phyloP scores from a whole-genome alignment of 2,113 vertebrate species.

The Chloropsis cyanopogon region DNA sequence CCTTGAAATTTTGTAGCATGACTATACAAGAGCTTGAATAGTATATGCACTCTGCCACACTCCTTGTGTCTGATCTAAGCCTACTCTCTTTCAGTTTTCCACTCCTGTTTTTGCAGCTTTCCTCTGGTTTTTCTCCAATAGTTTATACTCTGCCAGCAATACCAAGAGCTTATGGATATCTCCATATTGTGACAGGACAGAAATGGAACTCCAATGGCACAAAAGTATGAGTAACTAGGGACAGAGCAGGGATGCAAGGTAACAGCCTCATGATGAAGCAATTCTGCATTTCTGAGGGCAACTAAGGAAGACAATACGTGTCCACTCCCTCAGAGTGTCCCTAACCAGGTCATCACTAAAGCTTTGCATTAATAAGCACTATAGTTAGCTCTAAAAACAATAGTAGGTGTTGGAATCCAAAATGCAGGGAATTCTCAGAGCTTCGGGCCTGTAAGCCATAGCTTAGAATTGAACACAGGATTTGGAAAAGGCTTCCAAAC shows the following conservation, averaged over 20 bases:
- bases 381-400: neutral
- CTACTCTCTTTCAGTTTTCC: neutral
- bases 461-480: no score
- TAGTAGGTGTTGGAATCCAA: no score
- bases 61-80: neutral
- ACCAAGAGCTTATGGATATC: neutral
- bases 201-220: neutral
- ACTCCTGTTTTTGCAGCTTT: neutral
- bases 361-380: neutral
- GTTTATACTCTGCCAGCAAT: neutral
- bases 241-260: neutral
- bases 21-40: neutral
- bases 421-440: no score
- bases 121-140: neutral
- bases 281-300: neutral
- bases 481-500: no score
- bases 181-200: neutral
- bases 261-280: neutral
- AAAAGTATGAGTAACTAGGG: neutral
- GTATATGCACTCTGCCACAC: neutral
- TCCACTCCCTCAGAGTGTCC: no score
- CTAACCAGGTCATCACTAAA: neutral
- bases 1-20: neutral
- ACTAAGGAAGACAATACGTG: accelerated
- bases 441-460: no score